Conservation (phyloP, 2,797 vertebrate species). For the Crypturellus tataupa region DNA sequence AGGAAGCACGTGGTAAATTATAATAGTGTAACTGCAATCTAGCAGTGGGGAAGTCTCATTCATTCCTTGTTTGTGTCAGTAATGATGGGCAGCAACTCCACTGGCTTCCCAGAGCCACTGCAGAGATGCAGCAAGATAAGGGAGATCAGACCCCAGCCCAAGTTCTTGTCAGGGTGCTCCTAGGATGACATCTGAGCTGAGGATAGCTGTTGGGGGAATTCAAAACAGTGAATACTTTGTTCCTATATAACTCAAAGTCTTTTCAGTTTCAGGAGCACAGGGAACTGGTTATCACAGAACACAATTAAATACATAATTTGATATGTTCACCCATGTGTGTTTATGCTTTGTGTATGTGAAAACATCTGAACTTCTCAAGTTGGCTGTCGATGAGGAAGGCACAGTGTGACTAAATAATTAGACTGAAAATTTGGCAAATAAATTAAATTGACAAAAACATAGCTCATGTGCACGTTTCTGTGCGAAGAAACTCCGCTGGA, state of each 20-base stretch:
- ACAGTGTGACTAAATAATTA: not conserved
- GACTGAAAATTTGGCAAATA: not conserved
- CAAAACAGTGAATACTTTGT: rapidly evolving
- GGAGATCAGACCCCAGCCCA: not conserved
- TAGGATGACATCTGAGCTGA: not conserved
- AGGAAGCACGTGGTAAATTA: not conserved
- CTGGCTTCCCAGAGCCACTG: not conserved
- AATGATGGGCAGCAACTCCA: slow-evolving; percentile 15
- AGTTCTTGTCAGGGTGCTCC: not conserved
- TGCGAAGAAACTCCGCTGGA: not conserved
- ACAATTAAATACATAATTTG: not conserved
- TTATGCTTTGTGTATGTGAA: not conserved
- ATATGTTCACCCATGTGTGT: not conserved
- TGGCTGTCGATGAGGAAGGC: not conserved
- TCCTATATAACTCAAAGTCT: not conserved
- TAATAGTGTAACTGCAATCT: slow-evolving; percentile 19
- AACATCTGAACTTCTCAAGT: not conserved
- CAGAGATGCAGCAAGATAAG: not conserved
- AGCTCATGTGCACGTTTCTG: not conserved
- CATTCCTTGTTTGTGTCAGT: slow-evolving; percentile 13
- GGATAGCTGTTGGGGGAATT: not conserved
- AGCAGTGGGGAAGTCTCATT: slow-evolving; percentile 18
- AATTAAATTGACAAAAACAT: not conserved
- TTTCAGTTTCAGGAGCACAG: not conserved
- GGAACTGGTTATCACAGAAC: not conserved